Conservation (phyloP, 2,113 vertebrate species). For the Oreochromis tanganicae region DNA sequence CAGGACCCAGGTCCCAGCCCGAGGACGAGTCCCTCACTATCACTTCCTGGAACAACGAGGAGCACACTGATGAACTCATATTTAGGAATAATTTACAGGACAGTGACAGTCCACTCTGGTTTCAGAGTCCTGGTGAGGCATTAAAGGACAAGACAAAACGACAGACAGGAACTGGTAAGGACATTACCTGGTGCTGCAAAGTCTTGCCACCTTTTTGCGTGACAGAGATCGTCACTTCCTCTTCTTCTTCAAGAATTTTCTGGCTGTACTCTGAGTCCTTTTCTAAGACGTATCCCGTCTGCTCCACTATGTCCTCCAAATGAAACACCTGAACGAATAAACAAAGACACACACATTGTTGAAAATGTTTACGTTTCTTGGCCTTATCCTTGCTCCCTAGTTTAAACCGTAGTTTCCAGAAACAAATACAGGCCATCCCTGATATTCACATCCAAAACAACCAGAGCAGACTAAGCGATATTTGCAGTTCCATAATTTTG, state of each 20-base stretch:
- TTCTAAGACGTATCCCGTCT: conserved; percentile 89
- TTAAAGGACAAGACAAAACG: not conserved
- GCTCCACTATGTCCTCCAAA: conserved; percentile 92
- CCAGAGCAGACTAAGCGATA: not conserved
- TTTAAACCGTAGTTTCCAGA: not conserved
- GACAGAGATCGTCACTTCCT: conserved; percentile 83
- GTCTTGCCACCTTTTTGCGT: conserved; percentile 83
- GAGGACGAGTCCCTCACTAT: conserved; percentile 71
- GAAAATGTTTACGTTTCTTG: not conserved
- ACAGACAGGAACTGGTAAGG: not conserved
- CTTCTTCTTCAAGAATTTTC: conserved; percentile 91
- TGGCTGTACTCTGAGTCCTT: conserved; percentile 95
- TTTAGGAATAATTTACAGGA: not conserved
- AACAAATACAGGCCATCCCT: not conserved
- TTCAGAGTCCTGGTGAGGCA: not conserved
- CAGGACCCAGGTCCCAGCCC: conserved; percentile 73
- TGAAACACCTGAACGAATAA: conserved; percentile 80
- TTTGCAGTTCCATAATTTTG: not conserved
- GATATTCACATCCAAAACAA: not conserved
- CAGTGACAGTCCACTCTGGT: not conserved
- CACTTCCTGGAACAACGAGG: conserved; percentile 72
- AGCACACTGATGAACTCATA: not conserved
- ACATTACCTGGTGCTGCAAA: conserved; percentile 69
- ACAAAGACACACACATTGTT: not conserved
- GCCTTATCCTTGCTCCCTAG: not conserved